Evolutionary conservation across 2,113 vertebrate genomes (phyloP).

Genomic region (Vimba vimba): DNA sequence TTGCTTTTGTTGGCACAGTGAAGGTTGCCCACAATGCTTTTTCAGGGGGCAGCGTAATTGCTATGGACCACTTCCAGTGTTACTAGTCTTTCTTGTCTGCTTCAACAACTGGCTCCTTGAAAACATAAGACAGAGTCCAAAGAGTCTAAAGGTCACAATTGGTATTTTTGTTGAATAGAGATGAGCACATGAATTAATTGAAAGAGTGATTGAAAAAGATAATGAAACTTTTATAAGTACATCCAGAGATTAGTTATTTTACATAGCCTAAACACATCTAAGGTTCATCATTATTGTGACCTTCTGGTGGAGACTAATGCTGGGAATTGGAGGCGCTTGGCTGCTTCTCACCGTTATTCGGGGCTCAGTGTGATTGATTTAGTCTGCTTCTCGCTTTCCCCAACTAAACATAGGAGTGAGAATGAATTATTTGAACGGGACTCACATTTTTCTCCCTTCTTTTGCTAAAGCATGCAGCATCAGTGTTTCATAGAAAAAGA

Average conservation of each 20-base stretch:
- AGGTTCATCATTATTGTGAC: slow-evolving; percentile 58
- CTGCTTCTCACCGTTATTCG: slow-evolving; percentile 51
- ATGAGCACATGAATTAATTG: not conserved
- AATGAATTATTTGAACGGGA: slow-evolving; percentile 56
- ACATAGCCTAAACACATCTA: slow-evolving; percentile 54
- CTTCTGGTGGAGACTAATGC: slow-evolving; percentile 57
- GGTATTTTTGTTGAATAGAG: not conserved
- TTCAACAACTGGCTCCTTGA: not conserved
- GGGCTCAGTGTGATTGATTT: slow-evolving; percentile 57
- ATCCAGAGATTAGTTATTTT: not conserved
- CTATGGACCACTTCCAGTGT: slow-evolving; percentile 24
- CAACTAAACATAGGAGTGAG: slow-evolving; percentile 57
- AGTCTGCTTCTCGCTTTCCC: slow-evolving; percentile 60
- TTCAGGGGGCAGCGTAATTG: slow-evolving; percentile 67
- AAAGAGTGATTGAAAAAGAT: not conserved
- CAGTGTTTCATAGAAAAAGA: slow-evolving; percentile 67
- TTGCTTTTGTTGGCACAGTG: slow-evolving; percentile 63
- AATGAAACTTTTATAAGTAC: not conserved
- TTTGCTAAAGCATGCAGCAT: slow-evolving; percentile 53
- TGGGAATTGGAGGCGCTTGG: slow-evolving; percentile 64
- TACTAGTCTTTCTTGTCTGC: slow-evolving; percentile 1
- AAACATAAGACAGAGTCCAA: not conserved
- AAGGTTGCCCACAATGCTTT: slow-evolving; percentile 58
- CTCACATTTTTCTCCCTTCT: slow-evolving; percentile 47
- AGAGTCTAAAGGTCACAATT: not conserved